Evolutionary conservation across 2,888 invertebrate genomes (phyloP), one percentile per base, ranked within the genome.

Genomic region (Gymnoscelis rufifasciata): DNA sequence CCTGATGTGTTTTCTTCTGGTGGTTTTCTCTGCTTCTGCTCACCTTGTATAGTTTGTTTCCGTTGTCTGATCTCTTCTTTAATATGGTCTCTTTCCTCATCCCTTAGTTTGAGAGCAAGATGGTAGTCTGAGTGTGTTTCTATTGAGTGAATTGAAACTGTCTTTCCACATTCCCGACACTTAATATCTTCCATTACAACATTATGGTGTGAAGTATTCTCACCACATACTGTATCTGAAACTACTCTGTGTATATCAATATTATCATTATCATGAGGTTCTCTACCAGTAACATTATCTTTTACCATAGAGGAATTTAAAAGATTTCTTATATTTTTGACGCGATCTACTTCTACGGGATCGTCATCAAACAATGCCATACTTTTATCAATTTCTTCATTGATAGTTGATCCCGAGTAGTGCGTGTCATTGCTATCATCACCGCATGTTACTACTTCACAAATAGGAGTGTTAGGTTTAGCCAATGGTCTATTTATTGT

Each of bases 121-220:
- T 95, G 95, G 63, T 90, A 93, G 71, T 95, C 96, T 8, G 90
- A 76, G 75, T 97, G 97, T 47, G 90, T 91, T 24, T 89, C 90
- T 46, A 92, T 72, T 49, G 91, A 89, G 67, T 90, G 83, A 2
- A 81, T 57, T 14, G 84, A 66, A 62, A 96, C 78, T 31, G 73
- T 67, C 66, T 90, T 90, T 3, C 88, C 87, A 76, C 96, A 96
- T 64, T 92, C 90, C 1, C 89, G 69, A 73, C 96, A 96, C 36
- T 63, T 54, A 7, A 54, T 66, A 36, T 74, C 72, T 19, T n/a
- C 23, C 12, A 13, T 14, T 30, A 14, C 13, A 19, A 23, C 51
- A 12, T 41, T 41, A 3, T 19, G 19, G 19, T 19, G 19, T 19
- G 2, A 3, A 19, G 19, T 19, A 23, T 35, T 36, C 35, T 42